Evolutionary conservation across 2,888 invertebrate species (phyloP), one percentile per base, ranked within the genome.

Genomic region (Drosophila subsilvestris): DNA sequence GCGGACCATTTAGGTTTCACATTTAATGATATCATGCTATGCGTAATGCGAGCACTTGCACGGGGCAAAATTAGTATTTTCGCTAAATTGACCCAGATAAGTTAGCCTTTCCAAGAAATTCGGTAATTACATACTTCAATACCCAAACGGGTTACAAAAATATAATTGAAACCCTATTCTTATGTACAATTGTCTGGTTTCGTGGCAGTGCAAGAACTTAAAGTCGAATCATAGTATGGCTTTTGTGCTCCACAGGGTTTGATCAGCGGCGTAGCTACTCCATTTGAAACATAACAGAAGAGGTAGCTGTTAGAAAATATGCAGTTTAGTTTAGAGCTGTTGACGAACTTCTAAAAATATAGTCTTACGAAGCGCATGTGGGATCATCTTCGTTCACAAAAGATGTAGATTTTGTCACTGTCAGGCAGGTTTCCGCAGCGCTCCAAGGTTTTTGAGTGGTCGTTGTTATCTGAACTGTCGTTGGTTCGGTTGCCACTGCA

Each of bases 141-240:
- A 37, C 37, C 37, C 14, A 37, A 14, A 14, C 5, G 32, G 37
- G 37, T 14, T 14, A 37, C 37, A 14, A 37, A 50, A 14, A 32
- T 22, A 20, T 12, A 22, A 5, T 22, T 9, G 1, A 53, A 20
- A 22, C 37, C 5, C 3, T 53, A n/a, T 32, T 6, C 12, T 67
- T 51, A 74, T n/a, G 51, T 56, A 53, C 74, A 80, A 37, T 12
- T 10, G 20, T 37, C 50, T n/a, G 76, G 79, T 29, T 85, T 57
- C 0, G 6, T 14, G 2, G 7, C 2, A 1, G 0, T 4, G 37
- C 82, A 85, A n/a, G n/a, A n/a, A n/a, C 1, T 2, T 4, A 22
- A 0, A 1, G 17, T 0, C 8, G 4, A 44, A 53, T 71, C 8
- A n/a, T 65, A 85, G 42, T 70, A 85, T 2, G 59, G 25, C 0